These are phyloP conservation scores for Ganaspis sp. DNA, from an alignment of 1,140 invertebrate genomes.

Conservation along the genomic window DNA sequence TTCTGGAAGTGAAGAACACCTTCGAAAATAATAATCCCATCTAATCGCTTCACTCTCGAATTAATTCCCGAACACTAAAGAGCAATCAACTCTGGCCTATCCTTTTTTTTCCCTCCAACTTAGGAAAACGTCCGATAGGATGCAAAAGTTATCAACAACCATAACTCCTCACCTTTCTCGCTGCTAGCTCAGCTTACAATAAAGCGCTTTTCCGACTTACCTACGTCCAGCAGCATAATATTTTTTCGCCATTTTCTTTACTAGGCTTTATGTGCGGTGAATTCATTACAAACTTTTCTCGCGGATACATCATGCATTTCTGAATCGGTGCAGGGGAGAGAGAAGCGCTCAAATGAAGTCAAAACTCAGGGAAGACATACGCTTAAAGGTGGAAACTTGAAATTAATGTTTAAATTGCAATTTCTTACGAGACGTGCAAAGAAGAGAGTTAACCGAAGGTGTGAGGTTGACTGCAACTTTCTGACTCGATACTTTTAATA, in stretches of 20 bases:
- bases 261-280: conserved; percentile 50
- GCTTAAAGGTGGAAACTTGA: conserved; percentile 54
- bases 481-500: conserved; percentile 32
- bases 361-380: conserved; percentile 31
- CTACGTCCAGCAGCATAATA: conserved; percentile 52
- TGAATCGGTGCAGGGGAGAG: conserved; percentile 32
- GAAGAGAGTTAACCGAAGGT: conserved; percentile 29
- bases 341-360: conserved; percentile 45
- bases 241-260: conserved; percentile 55
- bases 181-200: neutral
- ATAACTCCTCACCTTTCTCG: conserved; percentile 37
- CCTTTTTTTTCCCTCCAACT: conserved; percentile 42
- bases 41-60: conserved; percentile 12
- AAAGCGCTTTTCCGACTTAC: conserved; percentile 33
- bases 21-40: neutral
- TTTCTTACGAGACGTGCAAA: conserved; percentile 52
- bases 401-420: conserved; percentile 61
- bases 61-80: conserved; percentile 34
- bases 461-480: conserved; percentile 31
- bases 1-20: neutral
- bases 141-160: conserved; percentile 40
- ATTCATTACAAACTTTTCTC: conserved; percentile 64
- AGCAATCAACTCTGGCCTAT: conserved; percentile 40
- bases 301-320: conserved; percentile 41
- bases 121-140: conserved; percentile 5